These are phyloP conservation scores for Delphinapterus leucas DNA, from an alignment of 2,113 vertebrate genomes.

Conservation along the genomic window DNA sequence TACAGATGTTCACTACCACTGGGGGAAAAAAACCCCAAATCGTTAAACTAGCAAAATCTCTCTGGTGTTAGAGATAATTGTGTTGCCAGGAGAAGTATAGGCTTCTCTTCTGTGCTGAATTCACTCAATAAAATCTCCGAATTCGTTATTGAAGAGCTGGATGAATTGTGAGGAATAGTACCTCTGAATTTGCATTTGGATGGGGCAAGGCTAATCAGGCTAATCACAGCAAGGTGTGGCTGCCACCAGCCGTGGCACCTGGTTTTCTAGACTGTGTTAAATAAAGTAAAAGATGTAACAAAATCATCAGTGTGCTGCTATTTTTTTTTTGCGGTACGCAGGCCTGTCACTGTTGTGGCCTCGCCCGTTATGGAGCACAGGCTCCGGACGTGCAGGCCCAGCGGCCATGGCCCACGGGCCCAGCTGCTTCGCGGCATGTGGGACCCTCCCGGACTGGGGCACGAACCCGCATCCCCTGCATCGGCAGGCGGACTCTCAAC, in stretches of 20 bases:
- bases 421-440: too few relatives aligned
- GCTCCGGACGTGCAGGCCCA: too few relatives aligned
- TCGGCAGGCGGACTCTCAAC: too few relatives aligned
- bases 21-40: neutral
- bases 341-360: too few relatives aligned
- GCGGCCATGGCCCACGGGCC: too few relatives aligned
- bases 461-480: too few relatives aligned
- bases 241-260: neutral
- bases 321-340: neutral
- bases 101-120: conserved; percentile 45
- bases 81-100: neutral
- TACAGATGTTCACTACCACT: neutral
- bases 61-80: conserved; percentile 42
- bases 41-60: conserved; percentile 40
- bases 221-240: conserved; percentile 14
- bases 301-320: neutral
- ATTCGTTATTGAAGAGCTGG: conserved; percentile 30
- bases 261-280: conserved; percentile 27
- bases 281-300: conserved; percentile 30
- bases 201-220: neutral
- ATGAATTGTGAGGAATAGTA: conserved; percentile 1
- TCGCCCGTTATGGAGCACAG: too few relatives aligned
- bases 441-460: too few relatives aligned
- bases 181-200: conserved; percentile 44
- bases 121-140: conserved; percentile 23